Evolutionary conservation across 2,888 invertebrate species (phyloP), one percentile per base, ranked within the genome.

Genomic region (Trichogramma evanescens): DNA sequence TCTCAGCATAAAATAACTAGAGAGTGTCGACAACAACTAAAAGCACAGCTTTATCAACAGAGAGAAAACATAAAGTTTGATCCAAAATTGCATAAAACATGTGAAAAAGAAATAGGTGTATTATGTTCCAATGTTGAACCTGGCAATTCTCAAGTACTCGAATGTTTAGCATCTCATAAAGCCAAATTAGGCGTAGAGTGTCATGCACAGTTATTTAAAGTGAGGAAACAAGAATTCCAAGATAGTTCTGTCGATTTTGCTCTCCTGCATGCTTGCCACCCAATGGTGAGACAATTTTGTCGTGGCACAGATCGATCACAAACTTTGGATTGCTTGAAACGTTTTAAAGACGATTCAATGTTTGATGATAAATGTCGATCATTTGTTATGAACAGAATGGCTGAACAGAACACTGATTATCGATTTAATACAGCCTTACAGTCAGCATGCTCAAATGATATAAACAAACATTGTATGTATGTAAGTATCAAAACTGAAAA

Each of bases 161-260:
- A 93, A 79, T 94, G 94, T 77, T 80, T 96, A 41, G 82, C 83
- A 61, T 63, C 66, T 4, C 68, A 76, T 9, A 78, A 77, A 63
- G 84, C 86, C 68, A 83, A 84, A 68, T 77, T 95, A 59, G 83
- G 84, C 8, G 82, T 83, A 46, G 73, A 76, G 1, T 97, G 97
- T 72, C 89, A 89, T 70, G 87, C 85, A 71, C 86, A 89, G 58
- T 80, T 97, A 53, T 96, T 96, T 79, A 85, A 89, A 71, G 84
- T 94, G 8, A 89, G 93, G 73, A 87, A 88, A 77, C 89, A 93
- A 69, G 93, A 95, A 74, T 86, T 92, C 67, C 83, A 85, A 57
- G 94, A 96, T 73, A 91, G 92, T 75, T 88, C 89, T 3, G 86
- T 91, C 46, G 97, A 97, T 78, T 93, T 90, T 73, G 87, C 89